Evolutionary conservation across 2,797 vertebrate genomes (phyloP).

Genomic region (Megaceryle alcyon): DNA sequence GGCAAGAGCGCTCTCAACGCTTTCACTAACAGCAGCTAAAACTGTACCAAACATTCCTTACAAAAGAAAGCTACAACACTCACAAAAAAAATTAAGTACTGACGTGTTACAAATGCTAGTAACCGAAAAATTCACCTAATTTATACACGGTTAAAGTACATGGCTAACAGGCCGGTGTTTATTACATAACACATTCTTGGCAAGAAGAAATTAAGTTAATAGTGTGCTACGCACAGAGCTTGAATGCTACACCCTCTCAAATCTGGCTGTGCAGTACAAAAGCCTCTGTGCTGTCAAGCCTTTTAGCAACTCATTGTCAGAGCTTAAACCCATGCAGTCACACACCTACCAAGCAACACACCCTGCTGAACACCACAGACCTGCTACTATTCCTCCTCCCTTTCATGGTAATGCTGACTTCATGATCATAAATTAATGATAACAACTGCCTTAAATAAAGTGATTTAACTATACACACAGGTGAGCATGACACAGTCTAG

Average conservation of each 20-base stretch:
- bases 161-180: background rate
- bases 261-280: background rate
- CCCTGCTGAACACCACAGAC: background rate
- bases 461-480: background rate
- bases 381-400: background rate
- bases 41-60: background rate
- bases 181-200: background rate
- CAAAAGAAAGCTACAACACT: background rate
- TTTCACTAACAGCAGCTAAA: background rate
- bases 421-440: background rate
- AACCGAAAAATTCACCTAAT: slow-evolving; percentile 6
- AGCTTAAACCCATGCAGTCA: background rate
- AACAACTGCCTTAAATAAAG: background rate
- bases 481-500: background rate
- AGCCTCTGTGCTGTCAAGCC: background rate
- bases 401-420: background rate
- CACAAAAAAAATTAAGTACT: background rate
- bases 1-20: background rate
- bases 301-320: background rate
- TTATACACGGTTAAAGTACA: background rate
- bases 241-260: background rate
- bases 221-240: background rate
- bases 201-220: background rate
- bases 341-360: background rate
- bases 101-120: background rate